A percentile compares a stretch with the other conserved stretches of the same genome.
phyloP scores from a whole-genome alignment of 1,140 invertebrate genomes.

The Solenopsis fugax region DNA sequence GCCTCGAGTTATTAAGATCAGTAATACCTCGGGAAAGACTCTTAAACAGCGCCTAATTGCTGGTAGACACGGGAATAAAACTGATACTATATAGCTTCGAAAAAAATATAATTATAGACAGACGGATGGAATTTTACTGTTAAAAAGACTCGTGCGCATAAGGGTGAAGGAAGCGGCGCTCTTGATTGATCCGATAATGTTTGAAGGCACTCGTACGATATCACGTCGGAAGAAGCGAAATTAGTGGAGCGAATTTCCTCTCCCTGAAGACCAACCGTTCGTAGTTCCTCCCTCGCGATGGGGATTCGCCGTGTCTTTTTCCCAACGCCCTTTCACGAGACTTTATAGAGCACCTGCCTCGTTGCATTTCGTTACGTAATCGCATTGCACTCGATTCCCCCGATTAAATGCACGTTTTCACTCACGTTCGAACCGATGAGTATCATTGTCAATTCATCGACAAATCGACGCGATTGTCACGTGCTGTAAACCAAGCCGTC shows the following conservation, averaged over 20 bases:
- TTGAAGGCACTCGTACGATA: slow-evolving; percentile 73
- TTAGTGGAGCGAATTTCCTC: slow-evolving; percentile 78
- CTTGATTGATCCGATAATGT: slow-evolving; percentile 30
- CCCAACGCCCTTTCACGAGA: slow-evolving; percentile 21
- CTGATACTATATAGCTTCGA: slow-evolving; percentile 10
- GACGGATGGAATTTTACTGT: background rate
- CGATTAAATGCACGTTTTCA: background rate
- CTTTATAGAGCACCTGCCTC: slow-evolving; percentile 1
- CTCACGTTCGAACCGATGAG: background rate
- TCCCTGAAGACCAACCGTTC: slow-evolving; percentile 70
- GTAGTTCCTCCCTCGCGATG: slow-evolving; percentile 76
- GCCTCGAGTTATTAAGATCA: background rate
- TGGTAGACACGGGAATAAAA: slow-evolving; percentile 9
- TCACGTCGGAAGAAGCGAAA: slow-evolving; percentile 72
- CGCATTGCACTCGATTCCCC: background rate
- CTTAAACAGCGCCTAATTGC: background rate
- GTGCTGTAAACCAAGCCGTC: background rate
- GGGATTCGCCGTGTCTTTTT: slow-evolving; percentile 60
- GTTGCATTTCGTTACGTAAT: slow-evolving; percentile 44
- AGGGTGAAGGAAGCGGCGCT: background rate
- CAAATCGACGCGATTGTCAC: background rate
- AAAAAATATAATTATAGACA: background rate
- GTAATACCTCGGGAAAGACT: background rate
- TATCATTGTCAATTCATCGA: background rate
- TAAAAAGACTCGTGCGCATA: background rate